A percentile compares a stretch with the other conserved stretches of the same genome.
phyloP scores from a whole-genome alignment of 2,113 vertebrate species.

The Aphelocoma coerulescens region DNA sequence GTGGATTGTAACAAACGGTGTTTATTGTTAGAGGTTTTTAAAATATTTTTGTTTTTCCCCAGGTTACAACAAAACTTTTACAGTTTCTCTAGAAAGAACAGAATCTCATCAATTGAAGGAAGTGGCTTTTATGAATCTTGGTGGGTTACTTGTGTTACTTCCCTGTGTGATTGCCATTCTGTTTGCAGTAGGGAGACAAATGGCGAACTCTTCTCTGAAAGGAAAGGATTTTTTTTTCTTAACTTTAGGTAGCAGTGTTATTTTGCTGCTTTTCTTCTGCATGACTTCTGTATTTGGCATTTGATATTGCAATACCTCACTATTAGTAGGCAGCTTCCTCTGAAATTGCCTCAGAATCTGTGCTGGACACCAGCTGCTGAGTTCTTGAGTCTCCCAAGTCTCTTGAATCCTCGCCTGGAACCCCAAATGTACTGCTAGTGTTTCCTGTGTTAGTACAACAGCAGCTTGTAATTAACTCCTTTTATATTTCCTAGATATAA shows the following conservation, averaged over 20 bases:
- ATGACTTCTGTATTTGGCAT: background rate
- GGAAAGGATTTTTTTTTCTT: background rate
- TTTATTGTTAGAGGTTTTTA: background rate
- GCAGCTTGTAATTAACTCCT: conserved; percentile 17
- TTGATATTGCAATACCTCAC: background rate
- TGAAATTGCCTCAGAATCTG: background rate
- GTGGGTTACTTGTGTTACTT: conserved; percentile 69
- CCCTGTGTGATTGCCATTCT: background rate
- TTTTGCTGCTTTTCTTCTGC: background rate
- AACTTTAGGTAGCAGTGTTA: background rate
- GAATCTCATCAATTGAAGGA: conserved; percentile 36
- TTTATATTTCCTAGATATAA: conserved; percentile 21
- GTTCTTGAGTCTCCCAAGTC: background rate
- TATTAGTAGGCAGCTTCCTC: background rate
- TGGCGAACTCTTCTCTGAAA: background rate
- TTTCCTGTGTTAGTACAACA: conserved; percentile 15
- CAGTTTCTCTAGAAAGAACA: conserved; percentile 67
- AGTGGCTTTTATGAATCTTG: conserved; percentile 86
- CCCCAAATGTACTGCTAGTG: background rate
- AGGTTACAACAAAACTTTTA: conserved; percentile 91
- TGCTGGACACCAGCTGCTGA: background rate
- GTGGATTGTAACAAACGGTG: background rate
- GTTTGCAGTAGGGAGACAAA: background rate
- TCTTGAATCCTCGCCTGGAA: background rate
- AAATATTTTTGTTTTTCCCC: background rate